Evolutionary conservation across 2,888 invertebrate genomes (phyloP).

Genomic region (Steinernema carpocapsae): DNA sequence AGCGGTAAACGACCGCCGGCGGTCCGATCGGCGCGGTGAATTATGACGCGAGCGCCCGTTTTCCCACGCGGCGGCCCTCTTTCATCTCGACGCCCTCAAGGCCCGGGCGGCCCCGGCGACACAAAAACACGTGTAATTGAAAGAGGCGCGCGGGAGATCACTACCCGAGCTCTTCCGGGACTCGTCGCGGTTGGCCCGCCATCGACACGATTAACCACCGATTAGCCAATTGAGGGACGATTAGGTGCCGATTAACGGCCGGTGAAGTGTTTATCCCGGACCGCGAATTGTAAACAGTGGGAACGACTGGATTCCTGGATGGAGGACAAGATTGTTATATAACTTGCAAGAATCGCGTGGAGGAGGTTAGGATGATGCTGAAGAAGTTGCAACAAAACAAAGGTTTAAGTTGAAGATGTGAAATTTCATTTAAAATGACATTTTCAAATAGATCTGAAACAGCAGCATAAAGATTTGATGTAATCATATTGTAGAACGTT

Average conservation of each 20-base stretch:
- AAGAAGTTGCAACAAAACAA: too few relatives aligned
- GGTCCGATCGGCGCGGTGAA: conserved; percentile 16
- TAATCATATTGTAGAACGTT: too few relatives aligned
- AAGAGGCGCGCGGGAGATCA: not conserved
- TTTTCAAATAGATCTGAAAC: too few relatives aligned
- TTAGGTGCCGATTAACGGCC: not conserved
- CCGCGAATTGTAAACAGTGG: conserved; percentile 17
- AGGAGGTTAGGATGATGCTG: too few relatives aligned
- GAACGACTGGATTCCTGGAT: too few relatives aligned
- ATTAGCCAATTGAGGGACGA: not conserved
- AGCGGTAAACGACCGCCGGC: not conserved
- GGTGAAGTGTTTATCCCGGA: not conserved
- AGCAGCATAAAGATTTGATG: too few relatives aligned
- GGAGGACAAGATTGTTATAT: too few relatives aligned
- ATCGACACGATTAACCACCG: not conserved
- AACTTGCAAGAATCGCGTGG: too few relatives aligned
- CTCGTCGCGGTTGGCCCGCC: conserved; percentile 21
- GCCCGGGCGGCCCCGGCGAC: conserved; percentile 1
- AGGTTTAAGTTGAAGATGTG: too few relatives aligned
- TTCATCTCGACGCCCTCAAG: conserved; percentile 1
- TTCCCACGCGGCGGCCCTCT: conserved; percentile 18
- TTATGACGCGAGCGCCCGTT: not conserved
- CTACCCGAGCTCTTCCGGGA: conserved; percentile 15
- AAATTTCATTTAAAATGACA: too few relatives aligned
- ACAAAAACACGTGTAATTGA: conserved; percentile 20